Evolutionary conservation across 1,140 invertebrate species (phyloP).

Genomic region (Leguminivora glycinivorella): DNA sequence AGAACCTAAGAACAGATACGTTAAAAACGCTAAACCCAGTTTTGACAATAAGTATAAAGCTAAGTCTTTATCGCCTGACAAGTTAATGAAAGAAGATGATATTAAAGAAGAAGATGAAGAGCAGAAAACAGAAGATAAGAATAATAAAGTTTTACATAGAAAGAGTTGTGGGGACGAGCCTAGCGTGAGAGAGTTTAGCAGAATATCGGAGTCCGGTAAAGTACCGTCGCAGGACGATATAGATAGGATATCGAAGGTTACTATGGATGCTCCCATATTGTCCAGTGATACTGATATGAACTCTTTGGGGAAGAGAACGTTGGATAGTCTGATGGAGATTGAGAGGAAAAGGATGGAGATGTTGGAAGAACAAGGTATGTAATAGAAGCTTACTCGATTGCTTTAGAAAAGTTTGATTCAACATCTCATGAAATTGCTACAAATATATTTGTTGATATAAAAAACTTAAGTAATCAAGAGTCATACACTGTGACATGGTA

Average conservation of each 20-base stretch:
- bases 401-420: too few relatives aligned
- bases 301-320: conserved; percentile 89
- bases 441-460: too few relatives aligned
- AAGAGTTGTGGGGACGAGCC: conserved; percentile 77
- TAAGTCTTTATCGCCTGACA: conserved; percentile 69
- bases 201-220: conserved; percentile 67
- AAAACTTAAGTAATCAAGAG: too few relatives aligned
- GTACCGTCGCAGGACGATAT: conserved; percentile 90
- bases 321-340: conserved; percentile 93
- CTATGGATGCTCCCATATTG: conserved; percentile 88
- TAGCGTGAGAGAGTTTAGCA: conserved; percentile 54
- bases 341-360: conserved; percentile 92
- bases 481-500: too few relatives aligned
- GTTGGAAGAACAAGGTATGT: conserved; percentile 92
- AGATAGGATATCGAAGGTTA: conserved; percentile 91
- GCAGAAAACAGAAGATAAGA: conserved; percentile 31
- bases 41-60: conserved; percentile 74
- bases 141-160: conserved; percentile 57
- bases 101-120: conserved; percentile 53
- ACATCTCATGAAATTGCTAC: too few relatives aligned
- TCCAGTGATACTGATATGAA: conserved; percentile 81
- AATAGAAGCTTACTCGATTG: too few relatives aligned
- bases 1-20: conserved; percentile 60
- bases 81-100: conserved; percentile 49
- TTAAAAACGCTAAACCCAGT: conserved; percentile 66